Conservation (phyloP, 1,140 invertebrate genomes). For the Tribolium castaneum region DNA sequence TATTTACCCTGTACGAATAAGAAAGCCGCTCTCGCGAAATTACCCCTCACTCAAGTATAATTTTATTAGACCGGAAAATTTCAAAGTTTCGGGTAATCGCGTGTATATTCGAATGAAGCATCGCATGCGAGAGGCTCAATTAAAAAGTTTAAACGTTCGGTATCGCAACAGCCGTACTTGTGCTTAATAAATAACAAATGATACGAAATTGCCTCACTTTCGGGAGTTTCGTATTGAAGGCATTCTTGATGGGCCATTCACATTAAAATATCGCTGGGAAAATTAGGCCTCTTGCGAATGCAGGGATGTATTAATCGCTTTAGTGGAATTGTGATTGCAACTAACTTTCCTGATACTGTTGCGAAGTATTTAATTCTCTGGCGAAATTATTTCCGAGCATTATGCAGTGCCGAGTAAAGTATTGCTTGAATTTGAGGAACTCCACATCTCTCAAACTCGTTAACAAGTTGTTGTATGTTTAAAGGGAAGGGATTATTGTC, state of each 20-base stretch:
- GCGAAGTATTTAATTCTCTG: slow-evolving; percentile 11
- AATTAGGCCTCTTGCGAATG: not conserved
- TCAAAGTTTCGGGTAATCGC: slow-evolving; percentile 30
- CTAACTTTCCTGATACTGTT: slow-evolving; percentile 21
- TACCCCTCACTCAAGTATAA: slow-evolving; percentile 17
- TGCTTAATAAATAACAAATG: slow-evolving; percentile 37
- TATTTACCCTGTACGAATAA: slow-evolving; percentile 8
- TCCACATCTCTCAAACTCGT: slow-evolving; percentile 42
- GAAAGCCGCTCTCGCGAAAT: slow-evolving; percentile 23
- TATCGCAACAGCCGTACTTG: slow-evolving; percentile 12
- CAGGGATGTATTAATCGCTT: slow-evolving; percentile 14
- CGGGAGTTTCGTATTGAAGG: slow-evolving; percentile 3
- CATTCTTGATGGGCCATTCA: slow-evolving; percentile 14
- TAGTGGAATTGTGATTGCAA: slow-evolving; percentile 23
- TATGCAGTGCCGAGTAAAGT: slow-evolving; percentile 2
- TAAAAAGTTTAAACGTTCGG: slow-evolving; percentile 40
- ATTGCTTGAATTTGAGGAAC: slow-evolving; percentile 31
- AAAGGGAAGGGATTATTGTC: slow-evolving; percentile 26
- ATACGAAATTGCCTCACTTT: slow-evolving; percentile 15
- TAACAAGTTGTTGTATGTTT: slow-evolving; percentile 42
- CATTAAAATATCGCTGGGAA: not conserved
- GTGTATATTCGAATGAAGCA: slow-evolving; percentile 39
- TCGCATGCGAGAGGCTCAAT: slow-evolving; percentile 36
- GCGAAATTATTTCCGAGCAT: slow-evolving; percentile 16
- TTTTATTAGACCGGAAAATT: slow-evolving; percentile 22